These are phyloP conservation scores for Apamea sordens DNA, from an alignment of 2,888 invertebrate species.

Conservation along the genomic window DNA sequence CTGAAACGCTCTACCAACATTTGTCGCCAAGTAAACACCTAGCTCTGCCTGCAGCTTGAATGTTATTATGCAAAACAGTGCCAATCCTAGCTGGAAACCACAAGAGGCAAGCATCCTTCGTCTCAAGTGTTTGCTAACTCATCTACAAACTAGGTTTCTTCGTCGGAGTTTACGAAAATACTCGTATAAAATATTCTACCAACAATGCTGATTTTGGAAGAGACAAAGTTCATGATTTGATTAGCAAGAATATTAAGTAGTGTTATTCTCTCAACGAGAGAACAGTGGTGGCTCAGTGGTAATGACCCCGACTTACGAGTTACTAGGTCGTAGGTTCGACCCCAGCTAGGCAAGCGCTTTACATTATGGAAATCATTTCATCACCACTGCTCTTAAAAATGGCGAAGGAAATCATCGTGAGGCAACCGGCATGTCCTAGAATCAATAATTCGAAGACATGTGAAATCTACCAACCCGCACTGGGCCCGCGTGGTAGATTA, in stretches of 20 bases:
- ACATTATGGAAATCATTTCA: not conserved
- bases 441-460: not conserved
- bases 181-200: conserved; percentile 2
- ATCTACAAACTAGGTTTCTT: conserved; percentile 32
- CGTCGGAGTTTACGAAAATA: conserved; percentile 15
- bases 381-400: not conserved
- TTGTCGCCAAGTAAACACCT: conserved; percentile 8
- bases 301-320: not conserved
- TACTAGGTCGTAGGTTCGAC: not conserved
- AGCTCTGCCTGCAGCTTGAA: conserved; percentile 35
- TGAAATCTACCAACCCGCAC: not conserved
- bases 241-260: not conserved
- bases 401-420: not conserved
- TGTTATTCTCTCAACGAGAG: not conserved
- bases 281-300: not conserved
- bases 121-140: conserved; percentile 42
- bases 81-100: conserved; percentile 31
- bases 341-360: not conserved
- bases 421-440: not conserved
- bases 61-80: conserved; percentile 49
- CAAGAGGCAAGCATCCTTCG: conserved; percentile 38
- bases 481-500: not conserved
- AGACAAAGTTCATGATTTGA: not conserved
- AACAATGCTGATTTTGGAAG: conserved; percentile 7
- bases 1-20: not conserved